Conservation (phyloP, 2,888 invertebrate species). For the Eudemis profundana region DNA sequence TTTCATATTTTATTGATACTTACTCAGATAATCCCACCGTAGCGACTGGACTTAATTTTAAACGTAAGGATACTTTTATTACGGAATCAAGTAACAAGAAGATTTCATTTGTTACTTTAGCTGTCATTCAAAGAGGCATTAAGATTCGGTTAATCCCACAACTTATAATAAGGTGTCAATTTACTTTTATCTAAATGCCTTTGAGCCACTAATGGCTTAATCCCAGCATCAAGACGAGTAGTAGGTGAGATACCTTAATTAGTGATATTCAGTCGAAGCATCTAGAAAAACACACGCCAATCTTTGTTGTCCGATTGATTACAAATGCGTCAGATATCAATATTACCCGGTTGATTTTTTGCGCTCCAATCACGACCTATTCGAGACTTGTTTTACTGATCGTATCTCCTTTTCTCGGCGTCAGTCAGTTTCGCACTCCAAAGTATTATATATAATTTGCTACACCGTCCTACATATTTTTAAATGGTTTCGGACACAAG, state of each 20-base stretch:
- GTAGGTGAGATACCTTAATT: conserved; percentile 32
- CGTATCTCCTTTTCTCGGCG: conserved; percentile 47
- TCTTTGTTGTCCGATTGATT: conserved; percentile 16
- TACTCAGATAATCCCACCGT: conserved; percentile 20
- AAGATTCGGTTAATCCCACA: conserved; percentile 12
- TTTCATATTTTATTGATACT: conserved; percentile 31
- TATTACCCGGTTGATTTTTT: conserved; percentile 52
- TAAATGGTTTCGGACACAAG: conserved; percentile 47
- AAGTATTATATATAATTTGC: conserved; percentile 57
- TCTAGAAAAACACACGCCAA: conserved; percentile 26
- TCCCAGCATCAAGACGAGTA: neutral
- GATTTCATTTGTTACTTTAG: conserved; percentile 13
- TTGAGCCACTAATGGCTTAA: neutral
- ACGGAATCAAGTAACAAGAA: conserved; percentile 22
- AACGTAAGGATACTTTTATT: conserved; percentile 8
- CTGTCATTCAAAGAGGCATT: conserved; percentile 9
- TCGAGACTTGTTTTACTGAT: conserved; percentile 55
- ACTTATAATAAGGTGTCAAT: conserved; percentile 2
- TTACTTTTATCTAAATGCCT: conserved; percentile 9
- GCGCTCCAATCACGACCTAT: conserved; percentile 56
- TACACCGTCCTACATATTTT: conserved; percentile 55
- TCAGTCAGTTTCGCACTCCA: conserved; percentile 50
- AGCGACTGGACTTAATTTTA: conserved; percentile 11
- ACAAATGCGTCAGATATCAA: conserved; percentile 28
- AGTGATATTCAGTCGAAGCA: conserved; percentile 8